Percentiles rank a stretch among this genome's conserved stretches.
Evolutionary conservation across 2,797 vertebrate species (phyloP).

Genomic region (Melanotaenia boesemani): DNA sequence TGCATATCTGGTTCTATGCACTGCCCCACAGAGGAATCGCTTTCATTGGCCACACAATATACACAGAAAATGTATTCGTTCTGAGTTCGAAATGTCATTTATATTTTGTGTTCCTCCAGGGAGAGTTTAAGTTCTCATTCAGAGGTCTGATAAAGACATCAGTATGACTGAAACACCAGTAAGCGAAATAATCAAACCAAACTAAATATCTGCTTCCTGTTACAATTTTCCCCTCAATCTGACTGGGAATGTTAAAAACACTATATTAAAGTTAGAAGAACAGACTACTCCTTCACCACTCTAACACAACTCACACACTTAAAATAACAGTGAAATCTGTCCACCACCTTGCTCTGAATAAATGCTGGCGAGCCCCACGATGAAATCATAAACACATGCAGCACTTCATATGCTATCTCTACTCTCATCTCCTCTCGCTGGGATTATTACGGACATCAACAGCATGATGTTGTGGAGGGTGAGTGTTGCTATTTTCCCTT

Average conservation of each 20-base stretch:
- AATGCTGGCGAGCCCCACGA: not conserved
- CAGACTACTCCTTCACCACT: not conserved
- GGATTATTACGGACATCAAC: constrained; percentile 63
- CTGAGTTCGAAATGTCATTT: constrained; percentile 8
- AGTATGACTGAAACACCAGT: not conserved
- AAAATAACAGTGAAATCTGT: constrained; percentile 33
- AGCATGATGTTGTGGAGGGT: constrained; percentile 66
- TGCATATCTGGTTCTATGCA: constrained; percentile 5
- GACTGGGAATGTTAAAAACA: not conserved
- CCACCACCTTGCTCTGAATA: constrained; percentile 8
- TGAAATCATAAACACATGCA: constrained; percentile 20
- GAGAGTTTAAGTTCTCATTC: not conserved
- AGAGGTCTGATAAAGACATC: no score
- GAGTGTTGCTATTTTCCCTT: constrained; percentile 76
- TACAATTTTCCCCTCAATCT: not conserved
- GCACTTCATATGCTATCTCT: constrained; percentile 2
- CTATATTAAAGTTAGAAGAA: not conserved
- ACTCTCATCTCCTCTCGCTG: constrained; percentile 42
- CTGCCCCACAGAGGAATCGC: not conserved
- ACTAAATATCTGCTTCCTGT: not conserved
- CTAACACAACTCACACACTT: not conserved
- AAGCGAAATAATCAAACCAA: not conserved
- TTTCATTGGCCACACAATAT: not conserved
- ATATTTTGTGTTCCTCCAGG: not conserved
- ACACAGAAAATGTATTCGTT: constrained; percentile 13